These are phyloP conservation scores for Cygnus buccinator DNA, from an alignment of 2,113 vertebrate genomes.

Conservation along the genomic window DNA sequence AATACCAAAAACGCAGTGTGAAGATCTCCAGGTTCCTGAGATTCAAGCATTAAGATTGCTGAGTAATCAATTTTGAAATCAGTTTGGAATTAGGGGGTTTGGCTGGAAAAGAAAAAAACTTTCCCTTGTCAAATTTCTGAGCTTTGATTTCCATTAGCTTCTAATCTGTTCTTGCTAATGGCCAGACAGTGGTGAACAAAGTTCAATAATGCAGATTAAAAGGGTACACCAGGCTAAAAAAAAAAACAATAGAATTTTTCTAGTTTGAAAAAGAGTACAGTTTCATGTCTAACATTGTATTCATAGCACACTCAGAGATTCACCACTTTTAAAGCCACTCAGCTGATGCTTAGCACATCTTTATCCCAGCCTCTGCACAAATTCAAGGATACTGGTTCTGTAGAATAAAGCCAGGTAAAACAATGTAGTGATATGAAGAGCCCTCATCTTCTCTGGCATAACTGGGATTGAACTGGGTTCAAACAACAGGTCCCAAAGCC, in stretches of 20 bases:
- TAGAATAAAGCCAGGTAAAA: neutral
- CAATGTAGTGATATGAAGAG: neutral
- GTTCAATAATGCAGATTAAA: neutral
- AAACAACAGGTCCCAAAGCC: neutral
- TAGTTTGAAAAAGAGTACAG: neutral
- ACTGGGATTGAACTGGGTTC: fast-evolving
- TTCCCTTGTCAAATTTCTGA: neutral
- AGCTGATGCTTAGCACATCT: neutral
- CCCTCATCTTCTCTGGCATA: neutral
- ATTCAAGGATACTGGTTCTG: neutral
- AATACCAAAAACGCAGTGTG: neutral
- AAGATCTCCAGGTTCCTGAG: neutral
- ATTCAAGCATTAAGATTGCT: neutral
- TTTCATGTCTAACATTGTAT: neutral
- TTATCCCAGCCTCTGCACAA: neutral
- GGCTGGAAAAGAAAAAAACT: neutral
- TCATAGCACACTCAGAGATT: neutral
- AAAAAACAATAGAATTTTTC: neutral
- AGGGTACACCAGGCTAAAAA: neutral
- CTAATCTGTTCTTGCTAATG: neutral
- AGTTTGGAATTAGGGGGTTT: neutral
- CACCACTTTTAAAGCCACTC: neutral
- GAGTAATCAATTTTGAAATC: neutral
- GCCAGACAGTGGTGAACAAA: neutral
- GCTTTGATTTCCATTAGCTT: neutral